These are phyloP conservation scores for Harlomillsia oculata DNA, from an alignment of 1,140 invertebrate species.

Conservation along the genomic window DNA sequence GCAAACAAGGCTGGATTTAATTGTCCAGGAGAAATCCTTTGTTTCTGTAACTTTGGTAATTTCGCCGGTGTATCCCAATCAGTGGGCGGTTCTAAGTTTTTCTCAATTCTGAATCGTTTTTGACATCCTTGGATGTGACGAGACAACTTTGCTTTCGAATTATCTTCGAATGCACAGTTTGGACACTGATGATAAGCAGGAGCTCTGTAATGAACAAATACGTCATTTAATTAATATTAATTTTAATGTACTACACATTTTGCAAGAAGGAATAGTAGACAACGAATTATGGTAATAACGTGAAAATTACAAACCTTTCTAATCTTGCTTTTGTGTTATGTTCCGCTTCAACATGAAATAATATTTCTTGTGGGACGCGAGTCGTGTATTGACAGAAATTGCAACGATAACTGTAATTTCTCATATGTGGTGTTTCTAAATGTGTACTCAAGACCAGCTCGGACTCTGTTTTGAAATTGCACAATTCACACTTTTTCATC, in stretches of 20 bases:
- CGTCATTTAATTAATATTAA: neutral
- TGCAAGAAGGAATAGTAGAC: neutral
- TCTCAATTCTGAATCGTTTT: conserved; percentile 79
- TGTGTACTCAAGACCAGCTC: conserved; percentile 75
- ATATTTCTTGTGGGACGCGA: conserved; percentile 71
- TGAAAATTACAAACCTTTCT: conserved; percentile 47
- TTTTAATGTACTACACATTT: neutral
- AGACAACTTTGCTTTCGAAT: conserved; percentile 83
- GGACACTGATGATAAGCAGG: conserved; percentile 82
- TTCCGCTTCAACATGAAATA: conserved; percentile 82
- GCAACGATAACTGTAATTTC: conserved; percentile 67
- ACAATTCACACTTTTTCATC: conserved; percentile 77
- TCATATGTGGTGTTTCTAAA: conserved; percentile 84
- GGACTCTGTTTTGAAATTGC: conserved; percentile 88
- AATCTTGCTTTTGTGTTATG: conserved; percentile 72
- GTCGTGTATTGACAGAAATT: conserved; percentile 78
- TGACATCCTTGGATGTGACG: conserved; percentile 78
- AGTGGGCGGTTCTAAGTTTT: conserved; percentile 68
- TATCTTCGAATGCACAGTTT: conserved; percentile 89
- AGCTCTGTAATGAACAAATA: conserved; percentile 42
- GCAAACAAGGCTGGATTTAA: conserved; percentile 4
- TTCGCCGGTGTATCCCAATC: conserved; percentile 89
- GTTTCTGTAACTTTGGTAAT: conserved; percentile 62
- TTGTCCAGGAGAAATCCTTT: conserved; percentile 41
- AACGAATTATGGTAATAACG: neutral